Evolutionary conservation across 2,888 invertebrate genomes (phyloP), one percentile per base, ranked within the genome.

Genomic region (Sarcophaga carnaria): DNA sequence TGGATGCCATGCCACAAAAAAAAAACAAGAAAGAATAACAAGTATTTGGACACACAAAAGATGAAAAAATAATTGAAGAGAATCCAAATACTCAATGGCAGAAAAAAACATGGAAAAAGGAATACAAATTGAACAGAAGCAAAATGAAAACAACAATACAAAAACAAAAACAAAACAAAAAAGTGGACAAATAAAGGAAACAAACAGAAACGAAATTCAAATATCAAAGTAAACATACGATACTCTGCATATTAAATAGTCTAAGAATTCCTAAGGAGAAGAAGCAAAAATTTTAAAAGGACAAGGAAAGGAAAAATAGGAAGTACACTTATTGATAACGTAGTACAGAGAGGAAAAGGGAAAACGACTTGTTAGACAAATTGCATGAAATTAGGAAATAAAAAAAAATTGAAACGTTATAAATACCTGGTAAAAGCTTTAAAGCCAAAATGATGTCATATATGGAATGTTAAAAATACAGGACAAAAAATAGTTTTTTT

Each of bases 171-270:
- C 12, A 47, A 54, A 22, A 4, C 25, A 10, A 25, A 67, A 45
- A 20, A 37, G 22, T 37, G 20, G n/a, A 60, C 5, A 17, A 4
- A 67, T 14, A 66, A 17, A 10, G 8, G 37, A 37, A 37, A 10
- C 37, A 37, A 37, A 37, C 37, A 17, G 14, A 76, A 20, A 76
- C 14, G 45, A 17, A 66, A 25, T 71, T n/a, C 8, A 71, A 71
- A 71, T 59, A 71, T 71, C 71, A 71, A 71, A 71, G 71, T 60
- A 78, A 78, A 47, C 66, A 76, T 76, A 76, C 66, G 76, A 59
- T 27, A 67, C 49, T 37, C 54, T 76, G 66, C 54, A 67, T 76
- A 59, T 54, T 27, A 59, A 78, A 63, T 49, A 75, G 63, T 75
- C 54, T 64, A 25, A 25, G 64, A 64, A 64, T 25, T 27, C 14